Conservation (phyloP, 92 coral and sea anemone species). For the Porites cylindrica region DNA sequence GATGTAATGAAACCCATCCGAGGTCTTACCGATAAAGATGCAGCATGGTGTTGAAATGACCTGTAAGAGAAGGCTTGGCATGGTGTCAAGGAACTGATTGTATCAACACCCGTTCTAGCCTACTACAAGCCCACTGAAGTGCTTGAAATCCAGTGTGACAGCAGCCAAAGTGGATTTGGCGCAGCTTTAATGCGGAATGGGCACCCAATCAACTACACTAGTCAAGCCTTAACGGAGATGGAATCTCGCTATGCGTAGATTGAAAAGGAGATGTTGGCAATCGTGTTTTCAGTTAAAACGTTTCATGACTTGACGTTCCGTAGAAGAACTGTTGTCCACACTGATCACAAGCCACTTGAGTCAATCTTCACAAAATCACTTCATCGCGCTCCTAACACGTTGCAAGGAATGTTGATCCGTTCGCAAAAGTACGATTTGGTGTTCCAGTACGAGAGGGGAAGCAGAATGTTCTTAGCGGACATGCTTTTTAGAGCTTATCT, state of each 20-base stretch:
- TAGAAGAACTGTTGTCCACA: conserved; percentile 2
- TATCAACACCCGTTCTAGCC: conserved; percentile 15
- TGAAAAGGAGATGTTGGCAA: conserved; percentile 39
- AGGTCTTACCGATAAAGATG: conserved; percentile 35
- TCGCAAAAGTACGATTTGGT: conserved; percentile 59
- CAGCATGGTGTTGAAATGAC: conserved; percentile 35
- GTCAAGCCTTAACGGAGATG: conserved; percentile 33
- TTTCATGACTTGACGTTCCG: conserved; percentile 41
- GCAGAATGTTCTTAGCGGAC: conserved; percentile 52
- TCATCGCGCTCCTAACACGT: conserved; percentile 35
- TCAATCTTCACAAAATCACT: conserved; percentile 52
- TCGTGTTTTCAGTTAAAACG: conserved; percentile 49
- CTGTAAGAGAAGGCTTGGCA: conserved; percentile 23
- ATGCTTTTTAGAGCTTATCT: conserved; percentile 57
- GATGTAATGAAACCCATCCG: conserved; percentile 34
- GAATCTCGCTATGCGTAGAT: conserved; percentile 47
- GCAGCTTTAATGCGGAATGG: conserved; percentile 36
- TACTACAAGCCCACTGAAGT: background rate
- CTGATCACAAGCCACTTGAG: conserved; percentile 37
- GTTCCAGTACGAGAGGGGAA: conserved; percentile 56
- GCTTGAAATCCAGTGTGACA: conserved; percentile 36
- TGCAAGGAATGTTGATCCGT: conserved; percentile 64
- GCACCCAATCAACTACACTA: conserved; percentile 31
- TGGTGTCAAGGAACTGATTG: conserved; percentile 2
- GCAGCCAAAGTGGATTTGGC: conserved; percentile 40